Percentiles rank a stretch among this genome's conserved stretches.
Conservation (phyloP, 2,888 invertebrate species). For the Monopis laevigella region DNA sequence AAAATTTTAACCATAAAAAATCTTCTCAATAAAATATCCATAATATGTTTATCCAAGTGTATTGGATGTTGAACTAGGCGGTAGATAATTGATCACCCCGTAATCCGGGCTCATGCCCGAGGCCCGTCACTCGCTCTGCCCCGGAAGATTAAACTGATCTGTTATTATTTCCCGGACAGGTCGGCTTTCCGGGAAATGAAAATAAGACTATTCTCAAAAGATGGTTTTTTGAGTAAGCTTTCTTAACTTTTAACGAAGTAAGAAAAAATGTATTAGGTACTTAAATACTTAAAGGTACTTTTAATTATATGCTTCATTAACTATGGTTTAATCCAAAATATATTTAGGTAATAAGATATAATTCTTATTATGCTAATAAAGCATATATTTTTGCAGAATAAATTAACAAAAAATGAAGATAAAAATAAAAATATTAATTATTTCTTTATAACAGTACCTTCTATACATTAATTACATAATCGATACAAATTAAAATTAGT, state of each 20-base stretch:
- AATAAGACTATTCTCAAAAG: slow-evolving; percentile 6
- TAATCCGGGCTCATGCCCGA: slow-evolving; percentile 26
- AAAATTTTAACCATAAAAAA: background rate
- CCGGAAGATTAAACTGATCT: slow-evolving; percentile 38
- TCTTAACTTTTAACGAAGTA: slow-evolving; percentile 9
- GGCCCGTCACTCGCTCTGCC: slow-evolving; percentile 19
- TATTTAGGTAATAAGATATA: background rate
- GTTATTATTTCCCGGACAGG: slow-evolving; percentile 36
- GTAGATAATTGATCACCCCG: slow-evolving; percentile 48
- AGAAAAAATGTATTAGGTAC: no score
- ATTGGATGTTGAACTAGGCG: slow-evolving; percentile 19
- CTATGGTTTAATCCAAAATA: background rate
- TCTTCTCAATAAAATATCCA: no score
- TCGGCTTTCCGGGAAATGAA: slow-evolving; percentile 17
- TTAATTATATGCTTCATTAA: slow-evolving; percentile 2
- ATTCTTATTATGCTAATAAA: background rate
- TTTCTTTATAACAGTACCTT: no score
- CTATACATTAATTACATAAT: no score
- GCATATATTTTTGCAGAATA: no score
- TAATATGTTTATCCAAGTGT: no score
- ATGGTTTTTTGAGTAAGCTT: background rate
- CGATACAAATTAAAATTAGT: no score
- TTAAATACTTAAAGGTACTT: background rate
- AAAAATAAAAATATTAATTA: no score
- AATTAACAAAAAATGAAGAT: no score